Evolutionary conservation across 2,888 invertebrate genomes (phyloP), one percentile per base, ranked within the genome.

Genomic region (Chromoteleia sp.): DNA sequence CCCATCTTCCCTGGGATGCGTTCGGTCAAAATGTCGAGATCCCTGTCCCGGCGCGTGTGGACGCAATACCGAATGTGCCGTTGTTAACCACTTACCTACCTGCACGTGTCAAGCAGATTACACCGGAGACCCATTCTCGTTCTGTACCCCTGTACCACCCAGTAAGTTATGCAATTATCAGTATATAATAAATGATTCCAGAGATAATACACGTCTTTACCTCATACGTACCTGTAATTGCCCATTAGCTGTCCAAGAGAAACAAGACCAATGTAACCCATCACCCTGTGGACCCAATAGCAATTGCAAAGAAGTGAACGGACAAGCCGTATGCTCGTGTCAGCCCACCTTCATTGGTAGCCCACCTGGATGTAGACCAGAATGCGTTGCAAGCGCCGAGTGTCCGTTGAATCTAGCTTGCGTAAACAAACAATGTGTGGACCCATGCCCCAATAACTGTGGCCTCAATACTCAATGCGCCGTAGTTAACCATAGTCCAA

Each of bases 251-350:
- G 12, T 33, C 14, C 63, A 74, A 90, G 77, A 65, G 14, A 77
- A 56, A 21, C 50, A 15, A 71, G 71, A 70, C 70, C 94, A 93
- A 86, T 95, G 94, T 92, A 88, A 87, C 43, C 96, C 96, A 56
- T 93, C 93, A 67, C 94, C 94, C 1, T 94, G 94, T 89, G 97
- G 97, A 85, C 95, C 96, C 83, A 96, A 97, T 92, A 96, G 97
- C 84, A 95, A 89, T 79, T 91, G 91, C 82, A 85, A 89, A 78
- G 90, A 89, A 48, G 73, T 88, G n/a, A 88, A 89, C 41, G 89
- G 88, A 15, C 88, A 88, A 59, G 92, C 93, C 14, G 90, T 92
- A 5, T 93, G 93, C 82, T 89, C 92, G 0, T 93, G 93, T 81
- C 86, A 89, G 19, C 85, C 91, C 7, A 91, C 89, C 79, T 92